phyloP scores from a whole-genome alignment of 2,113 vertebrate genomes.

The Spermophilus dauricus region DNA sequence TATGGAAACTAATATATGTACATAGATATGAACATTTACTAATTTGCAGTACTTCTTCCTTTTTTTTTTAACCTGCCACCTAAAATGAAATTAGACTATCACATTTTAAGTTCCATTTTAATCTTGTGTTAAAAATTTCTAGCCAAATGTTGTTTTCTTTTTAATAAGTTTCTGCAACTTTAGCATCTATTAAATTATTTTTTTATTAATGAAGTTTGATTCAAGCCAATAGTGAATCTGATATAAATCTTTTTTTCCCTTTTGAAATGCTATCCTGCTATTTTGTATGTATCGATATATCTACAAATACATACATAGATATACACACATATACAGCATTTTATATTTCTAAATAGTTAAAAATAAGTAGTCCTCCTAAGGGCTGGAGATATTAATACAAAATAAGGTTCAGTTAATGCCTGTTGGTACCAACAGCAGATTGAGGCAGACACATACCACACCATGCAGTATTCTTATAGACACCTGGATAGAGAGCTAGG shows the following conservation, averaged over 20 bases:
- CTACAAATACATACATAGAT: not conserved
- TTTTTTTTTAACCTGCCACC: not conserved
- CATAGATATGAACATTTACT: not conserved
- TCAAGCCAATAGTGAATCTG: not conserved
- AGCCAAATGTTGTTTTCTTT: slow-evolving; percentile 12
- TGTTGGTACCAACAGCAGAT: not conserved
- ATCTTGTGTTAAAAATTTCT: not conserved
- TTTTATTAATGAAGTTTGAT: slow-evolving; percentile 19
- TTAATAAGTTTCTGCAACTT: not conserved
- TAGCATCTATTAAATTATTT: not conserved
- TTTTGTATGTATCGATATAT: not conserved
- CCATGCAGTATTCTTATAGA: not conserved
- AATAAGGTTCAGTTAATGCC: not conserved
- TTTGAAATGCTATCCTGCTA: not conserved
- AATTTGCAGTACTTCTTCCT: not conserved
- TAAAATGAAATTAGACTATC: not conserved
- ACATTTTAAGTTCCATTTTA: not conserved
- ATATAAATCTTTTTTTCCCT: not conserved
- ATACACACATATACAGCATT: not conserved
- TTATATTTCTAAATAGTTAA: slow-evolving; percentile 4
- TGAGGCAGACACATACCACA: not conserved
- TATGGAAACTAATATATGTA: not conserved
- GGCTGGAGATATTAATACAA: not conserved
- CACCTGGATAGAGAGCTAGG: not conserved
- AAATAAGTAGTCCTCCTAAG: not conserved